Evolutionary conservation across 2,888 invertebrate genomes (phyloP).

Genomic region (Cordylochernes scorpioides): DNA sequence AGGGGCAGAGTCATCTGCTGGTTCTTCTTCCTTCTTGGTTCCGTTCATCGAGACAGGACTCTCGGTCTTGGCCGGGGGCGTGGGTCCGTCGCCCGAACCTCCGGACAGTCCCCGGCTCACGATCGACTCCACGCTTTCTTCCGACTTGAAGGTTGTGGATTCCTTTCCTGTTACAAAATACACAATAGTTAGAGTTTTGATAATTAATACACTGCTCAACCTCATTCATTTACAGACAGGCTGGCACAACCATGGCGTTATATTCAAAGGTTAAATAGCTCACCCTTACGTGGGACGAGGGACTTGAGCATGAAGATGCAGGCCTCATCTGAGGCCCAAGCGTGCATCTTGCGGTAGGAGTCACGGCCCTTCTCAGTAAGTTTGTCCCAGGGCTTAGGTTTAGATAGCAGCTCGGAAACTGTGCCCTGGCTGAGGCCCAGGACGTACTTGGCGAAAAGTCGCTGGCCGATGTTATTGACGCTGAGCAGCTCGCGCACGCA

Average conservation of each 20-base stretch:
- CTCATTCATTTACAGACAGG: background rate
- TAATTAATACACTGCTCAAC: background rate
- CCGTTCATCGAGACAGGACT: no score
- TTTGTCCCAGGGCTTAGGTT: conserved; percentile 99
- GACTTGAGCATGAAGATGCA: conserved; percentile 90
- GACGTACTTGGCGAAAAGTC: conserved; percentile 92
- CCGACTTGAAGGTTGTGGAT: background rate
- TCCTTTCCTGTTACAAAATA: background rate
- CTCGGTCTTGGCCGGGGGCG: conserved; percentile 14
- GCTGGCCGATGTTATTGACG: conserved; percentile 91
- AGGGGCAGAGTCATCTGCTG: no score
- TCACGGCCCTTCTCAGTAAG: conserved; percentile 96
- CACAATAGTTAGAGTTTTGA: background rate
- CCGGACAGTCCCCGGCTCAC: background rate
- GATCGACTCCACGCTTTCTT: conserved; percentile 2
- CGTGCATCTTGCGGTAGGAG: conserved; percentile 97
- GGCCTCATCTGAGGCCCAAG: conserved; percentile 93
- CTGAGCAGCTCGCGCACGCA: conserved; percentile 75
- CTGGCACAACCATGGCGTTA: conserved; percentile 9
- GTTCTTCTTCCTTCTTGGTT: no score
- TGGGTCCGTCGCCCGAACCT: no score
- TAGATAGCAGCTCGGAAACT: conserved; percentile 85
- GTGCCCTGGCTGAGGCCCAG: conserved; percentile 90
- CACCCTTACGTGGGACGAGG: conserved; percentile 32
- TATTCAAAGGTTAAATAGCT: no score